Conservation (phyloP, 2,888 invertebrate genomes). For the Lacanobia wlatinum region DNA sequence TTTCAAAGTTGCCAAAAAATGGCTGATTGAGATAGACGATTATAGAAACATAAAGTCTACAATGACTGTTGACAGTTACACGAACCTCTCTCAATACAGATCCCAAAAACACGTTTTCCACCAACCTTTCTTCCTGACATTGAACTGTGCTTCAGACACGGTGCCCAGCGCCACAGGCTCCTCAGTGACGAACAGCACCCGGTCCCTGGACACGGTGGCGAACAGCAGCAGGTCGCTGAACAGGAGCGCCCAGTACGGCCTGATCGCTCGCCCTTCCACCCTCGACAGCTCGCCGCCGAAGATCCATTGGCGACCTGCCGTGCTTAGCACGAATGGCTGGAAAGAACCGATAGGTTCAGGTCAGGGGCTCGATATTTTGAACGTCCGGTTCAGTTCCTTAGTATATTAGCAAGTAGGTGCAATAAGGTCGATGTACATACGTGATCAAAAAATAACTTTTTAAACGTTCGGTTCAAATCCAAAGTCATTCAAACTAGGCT, state of each 20-base stretch:
- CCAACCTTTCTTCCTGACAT: conserved; percentile 94
- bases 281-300: conserved; percentile 96
- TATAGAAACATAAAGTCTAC: too few relatives aligned
- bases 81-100: too few relatives aligned
- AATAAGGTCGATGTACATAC: too few relatives aligned
- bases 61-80: too few relatives aligned
- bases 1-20: neutral
- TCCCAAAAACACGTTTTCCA: neutral
- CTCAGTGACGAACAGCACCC: conserved; percentile 96
- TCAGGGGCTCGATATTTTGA: neutral
- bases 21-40: neutral
- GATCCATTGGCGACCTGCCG: conserved; percentile 96
- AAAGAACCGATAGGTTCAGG: conserved; percentile 3
- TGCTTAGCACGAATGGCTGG: conserved; percentile 95
- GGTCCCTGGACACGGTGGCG: conserved; percentile 96
- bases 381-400: neutral
- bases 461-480: neutral
- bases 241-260: conserved; percentile 96
- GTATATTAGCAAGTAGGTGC: too few relatives aligned
- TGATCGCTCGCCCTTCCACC: conserved; percentile 95
- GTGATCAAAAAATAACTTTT: neutral
- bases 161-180: conserved; percentile 95
- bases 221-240: conserved; percentile 96
- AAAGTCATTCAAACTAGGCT: neutral
- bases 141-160: conserved; percentile 96